Percentiles rank a stretch among this genome's conserved stretches.
Evolutionary conservation across 2,888 invertebrate genomes (phyloP).

Genomic region (Listrodromus nycthemerus): DNA sequence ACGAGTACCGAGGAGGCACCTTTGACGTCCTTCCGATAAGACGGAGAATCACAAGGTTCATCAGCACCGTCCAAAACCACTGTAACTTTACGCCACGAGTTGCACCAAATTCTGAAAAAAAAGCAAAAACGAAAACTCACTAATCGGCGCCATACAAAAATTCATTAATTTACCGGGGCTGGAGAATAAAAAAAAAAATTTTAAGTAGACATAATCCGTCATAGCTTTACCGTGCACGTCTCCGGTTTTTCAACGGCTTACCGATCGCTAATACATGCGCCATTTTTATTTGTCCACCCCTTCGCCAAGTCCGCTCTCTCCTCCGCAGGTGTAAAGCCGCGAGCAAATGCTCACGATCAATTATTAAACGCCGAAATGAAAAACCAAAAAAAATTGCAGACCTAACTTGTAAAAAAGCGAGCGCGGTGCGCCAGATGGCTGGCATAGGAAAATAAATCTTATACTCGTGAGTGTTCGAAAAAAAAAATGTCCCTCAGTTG

Average conservation of each 20-base stretch:
- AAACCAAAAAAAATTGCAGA: not conserved
- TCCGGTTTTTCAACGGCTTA: not conserved
- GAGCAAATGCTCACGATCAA: no score
- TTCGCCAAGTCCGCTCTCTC: not conserved
- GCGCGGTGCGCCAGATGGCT: not conserved
- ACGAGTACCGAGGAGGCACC: not conserved
- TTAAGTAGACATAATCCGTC: not conserved
- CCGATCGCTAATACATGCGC: not conserved
- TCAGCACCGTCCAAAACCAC: no score
- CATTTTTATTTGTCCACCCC: not conserved
- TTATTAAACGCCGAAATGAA: no score
- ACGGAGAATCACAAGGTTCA: no score
- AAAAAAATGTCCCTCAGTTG: not conserved
- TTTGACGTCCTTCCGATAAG: no score
- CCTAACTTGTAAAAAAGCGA: not conserved
- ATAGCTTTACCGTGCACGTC: constrained; percentile 15
- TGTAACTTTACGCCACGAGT: not conserved
- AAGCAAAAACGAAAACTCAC: not conserved
- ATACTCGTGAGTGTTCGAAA: not conserved
- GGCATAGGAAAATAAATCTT: not conserved
- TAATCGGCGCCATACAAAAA: not conserved
- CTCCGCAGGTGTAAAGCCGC: not conserved
- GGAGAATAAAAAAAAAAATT: not conserved
- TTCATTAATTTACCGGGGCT: not conserved
- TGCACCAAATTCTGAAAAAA: not conserved